Evolutionary conservation across 2,888 invertebrate genomes (phyloP).

Genomic region (Netelia fuscicornis): DNA sequence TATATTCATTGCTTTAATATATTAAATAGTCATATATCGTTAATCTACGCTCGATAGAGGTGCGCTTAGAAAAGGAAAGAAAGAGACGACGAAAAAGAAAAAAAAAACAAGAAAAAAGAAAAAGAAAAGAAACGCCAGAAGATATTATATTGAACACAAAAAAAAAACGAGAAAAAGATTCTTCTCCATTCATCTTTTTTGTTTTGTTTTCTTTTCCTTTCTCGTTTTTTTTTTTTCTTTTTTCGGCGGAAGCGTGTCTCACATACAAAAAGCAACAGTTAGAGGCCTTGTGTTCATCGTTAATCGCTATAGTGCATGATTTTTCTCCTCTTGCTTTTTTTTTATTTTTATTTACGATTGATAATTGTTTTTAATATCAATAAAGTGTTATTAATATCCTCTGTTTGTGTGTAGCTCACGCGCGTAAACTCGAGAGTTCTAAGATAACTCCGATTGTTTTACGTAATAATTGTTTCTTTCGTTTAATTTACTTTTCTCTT

Average conservation of each 20-base stretch:
- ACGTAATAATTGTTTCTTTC: slow-evolving; percentile 74
- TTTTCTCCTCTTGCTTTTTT: background rate
- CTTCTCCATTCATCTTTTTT: slow-evolving; percentile 38
- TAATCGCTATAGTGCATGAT: slow-evolving; percentile 81
- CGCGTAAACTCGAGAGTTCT: slow-evolving; percentile 66
- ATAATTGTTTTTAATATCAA: slow-evolving; percentile 67
- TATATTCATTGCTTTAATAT: slow-evolving; percentile 79
- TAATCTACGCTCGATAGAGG: slow-evolving; percentile 74
- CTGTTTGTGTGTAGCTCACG: slow-evolving; percentile 55
- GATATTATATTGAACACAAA: slow-evolving; percentile 71
- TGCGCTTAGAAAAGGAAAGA: slow-evolving; percentile 62
- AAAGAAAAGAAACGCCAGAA: slow-evolving; percentile 72
- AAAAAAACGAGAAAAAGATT: slow-evolving; percentile 73
- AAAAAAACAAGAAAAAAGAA: slow-evolving; percentile 70
- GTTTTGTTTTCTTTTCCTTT: slow-evolving; percentile 6
- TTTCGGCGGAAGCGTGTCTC: slow-evolving; percentile 82
- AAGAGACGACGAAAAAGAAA: slow-evolving; percentile 61
- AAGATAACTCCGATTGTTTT: slow-evolving; percentile 69
- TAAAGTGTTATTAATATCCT: slow-evolving; percentile 65
- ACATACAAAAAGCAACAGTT: slow-evolving; percentile 84
- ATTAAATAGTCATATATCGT: slow-evolving; percentile 81
- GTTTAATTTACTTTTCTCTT: slow-evolving; percentile 59
- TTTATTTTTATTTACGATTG: slow-evolving; percentile 37
- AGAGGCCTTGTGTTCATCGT: slow-evolving; percentile 83
- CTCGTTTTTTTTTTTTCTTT: slow-evolving; percentile 25